Evolutionary conservation across 2,888 invertebrate species (phyloP).

Genomic region (Miltochrista miniata): DNA sequence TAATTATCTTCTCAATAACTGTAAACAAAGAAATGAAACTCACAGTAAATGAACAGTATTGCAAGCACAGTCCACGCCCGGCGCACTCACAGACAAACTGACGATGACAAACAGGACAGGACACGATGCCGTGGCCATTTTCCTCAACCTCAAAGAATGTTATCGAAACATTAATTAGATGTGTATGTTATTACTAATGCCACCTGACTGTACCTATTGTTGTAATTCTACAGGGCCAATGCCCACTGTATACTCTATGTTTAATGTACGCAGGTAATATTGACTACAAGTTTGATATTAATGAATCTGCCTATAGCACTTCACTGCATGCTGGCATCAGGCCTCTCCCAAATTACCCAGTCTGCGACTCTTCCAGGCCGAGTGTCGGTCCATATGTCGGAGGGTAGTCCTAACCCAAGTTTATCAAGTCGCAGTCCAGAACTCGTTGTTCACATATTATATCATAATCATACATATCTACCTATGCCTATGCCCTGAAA

Average conservation of each 20-base stretch:
- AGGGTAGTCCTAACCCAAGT: no score
- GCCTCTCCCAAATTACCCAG: no score
- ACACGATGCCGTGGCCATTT: conserved; percentile 16
- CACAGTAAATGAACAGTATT: conserved; percentile 11
- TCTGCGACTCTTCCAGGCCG: no score
- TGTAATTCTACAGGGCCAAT: neutral
- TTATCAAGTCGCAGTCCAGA: no score
- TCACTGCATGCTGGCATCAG: no score
- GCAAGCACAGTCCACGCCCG: neutral
- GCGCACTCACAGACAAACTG: conserved; percentile 4
- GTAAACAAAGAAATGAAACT: conserved; percentile 3
- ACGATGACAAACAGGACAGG: conserved; percentile 6
- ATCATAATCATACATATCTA: no score
- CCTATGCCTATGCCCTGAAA: no score
- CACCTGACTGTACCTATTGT: neutral
- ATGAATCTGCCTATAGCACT: no score
- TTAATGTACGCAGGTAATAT: neutral
- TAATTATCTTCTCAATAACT: no score
- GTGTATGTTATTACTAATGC: neutral
- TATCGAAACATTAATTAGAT: neutral
- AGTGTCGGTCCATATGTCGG: no score
- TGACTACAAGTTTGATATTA: no score
- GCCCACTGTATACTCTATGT: neutral
- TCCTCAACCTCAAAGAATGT: conserved; percentile 23
- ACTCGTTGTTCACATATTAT: no score